Evolutionary conservation across 2,797 vertebrate genomes (phyloP), one percentile per base, ranked within the genome.

Genomic region (Crocidura indochinensis): DNA sequence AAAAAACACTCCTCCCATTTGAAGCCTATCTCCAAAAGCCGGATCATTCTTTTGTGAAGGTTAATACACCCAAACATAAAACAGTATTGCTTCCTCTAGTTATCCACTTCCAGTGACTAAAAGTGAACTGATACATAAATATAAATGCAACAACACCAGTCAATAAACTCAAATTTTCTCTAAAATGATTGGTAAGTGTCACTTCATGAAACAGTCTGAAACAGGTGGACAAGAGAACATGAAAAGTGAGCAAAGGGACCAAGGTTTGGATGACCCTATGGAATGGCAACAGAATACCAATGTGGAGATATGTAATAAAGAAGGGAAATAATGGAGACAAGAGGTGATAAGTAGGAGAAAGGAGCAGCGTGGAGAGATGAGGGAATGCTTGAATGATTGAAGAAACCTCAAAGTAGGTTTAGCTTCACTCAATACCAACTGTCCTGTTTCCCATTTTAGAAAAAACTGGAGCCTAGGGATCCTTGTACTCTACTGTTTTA

Each of bases 1-100:
- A 51, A 51, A 10, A 15, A 62, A 12, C 17, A 44, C n/a, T 87
- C 80, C 17, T 46, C 65, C 44, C 77, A 82, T 83, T 77, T 76
- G 87, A 81, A 71, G 77, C 19, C 60, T 44, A 85, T 68, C 75
- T 90, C 6, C 38, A 83, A 81, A 91, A 79, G 19, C 2, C 26
- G 22, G 91, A 53, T 31, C 80, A 47, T 49, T 51, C 24, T 87
- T 80, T 44, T 10, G 6, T 67, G 65, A 90, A 83, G 47, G 49
- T 31, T 73, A 47, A 87, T 29, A 71, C 92, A 93, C 44, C 47
- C 11, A 75, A 84, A 76, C 56, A 79, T 22, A 79, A 80, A 46
- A 27, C 22, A 47, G 5, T 49, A 64, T 87, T 69, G 83, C 49
- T 14, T 11, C 1, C 84, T 49, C 92, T 8, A 19, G 29, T 3